Percentiles rank a stretch among this genome's conserved stretches.
Conservation (phyloP, 2,797 vertebrate genomes). For the Propithecus perrieri region DNA sequence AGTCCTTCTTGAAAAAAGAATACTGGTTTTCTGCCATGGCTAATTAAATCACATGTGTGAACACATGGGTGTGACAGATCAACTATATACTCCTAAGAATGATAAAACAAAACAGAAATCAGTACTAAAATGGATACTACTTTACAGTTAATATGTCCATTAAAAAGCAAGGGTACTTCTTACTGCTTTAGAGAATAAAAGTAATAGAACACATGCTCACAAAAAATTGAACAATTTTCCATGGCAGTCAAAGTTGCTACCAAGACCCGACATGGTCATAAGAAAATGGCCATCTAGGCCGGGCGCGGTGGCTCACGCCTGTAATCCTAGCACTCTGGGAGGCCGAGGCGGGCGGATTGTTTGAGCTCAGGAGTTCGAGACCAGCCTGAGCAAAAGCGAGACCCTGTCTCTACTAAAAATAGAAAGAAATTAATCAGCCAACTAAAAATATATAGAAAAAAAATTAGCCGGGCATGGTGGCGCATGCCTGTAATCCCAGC, state of each 20-base stretch:
- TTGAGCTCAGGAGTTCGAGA: too few species aligned
- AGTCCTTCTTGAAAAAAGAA: neutral
- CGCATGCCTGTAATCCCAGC: too few species aligned
- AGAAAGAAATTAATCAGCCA: too few species aligned
- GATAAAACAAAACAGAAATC: neutral
- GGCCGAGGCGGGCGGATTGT: too few species aligned
- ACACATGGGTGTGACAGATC: neutral
- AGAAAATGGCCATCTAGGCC: neutral
- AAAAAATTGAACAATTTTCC: neutral
- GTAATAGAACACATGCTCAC: neutral
- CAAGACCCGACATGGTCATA: neutral
- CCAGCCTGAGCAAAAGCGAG: too few species aligned
- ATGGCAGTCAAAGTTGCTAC: neutral
- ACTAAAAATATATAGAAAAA: too few species aligned
- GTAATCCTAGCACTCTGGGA: too few species aligned
- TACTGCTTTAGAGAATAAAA: slow-evolving; percentile 5
- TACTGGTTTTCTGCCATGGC: neutral
- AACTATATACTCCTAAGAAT: neutral
- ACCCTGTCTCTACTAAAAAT: too few species aligned
- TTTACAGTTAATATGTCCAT: neutral
- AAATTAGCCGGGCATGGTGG: too few species aligned
- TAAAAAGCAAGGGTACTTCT: slow-evolving; percentile 18
- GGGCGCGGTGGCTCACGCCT: too few species aligned
- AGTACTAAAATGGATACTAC: neutral
- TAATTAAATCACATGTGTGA: neutral